Evolutionary conservation across 2,797 vertebrate species (phyloP).

Genomic region (Salmo trutta): DNA sequence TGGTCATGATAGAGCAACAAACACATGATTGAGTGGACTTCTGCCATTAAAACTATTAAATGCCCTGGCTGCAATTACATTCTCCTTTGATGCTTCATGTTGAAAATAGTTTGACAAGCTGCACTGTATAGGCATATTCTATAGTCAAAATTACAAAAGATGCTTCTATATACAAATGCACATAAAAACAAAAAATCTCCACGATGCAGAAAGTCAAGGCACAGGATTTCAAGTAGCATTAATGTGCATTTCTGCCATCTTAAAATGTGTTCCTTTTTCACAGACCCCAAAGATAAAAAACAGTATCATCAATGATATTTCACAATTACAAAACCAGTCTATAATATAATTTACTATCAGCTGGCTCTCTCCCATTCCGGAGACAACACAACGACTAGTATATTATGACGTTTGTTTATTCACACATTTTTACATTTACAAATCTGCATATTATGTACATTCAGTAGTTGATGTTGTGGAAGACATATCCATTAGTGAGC

Average conservation of each 20-base stretch:
- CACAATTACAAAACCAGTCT: background rate
- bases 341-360: background rate
- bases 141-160: too few species aligned
- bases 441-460: conserved; percentile 70
- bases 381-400: background rate
- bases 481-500: conserved; percentile 61
- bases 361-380: background rate
- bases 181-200: too few species aligned
- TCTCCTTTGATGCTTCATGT: background rate
- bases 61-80: background rate
- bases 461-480: conserved; percentile 72
- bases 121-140: too few species aligned
- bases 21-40: conserved; percentile 1
- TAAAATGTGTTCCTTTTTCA: background rate
- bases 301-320: background rate
- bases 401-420: conserved; percentile 59
- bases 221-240: background rate
- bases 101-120: background rate
- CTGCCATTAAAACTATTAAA: background rate
- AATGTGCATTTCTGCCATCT: background rate
- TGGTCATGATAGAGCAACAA: background rate
- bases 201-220: too few species aligned
- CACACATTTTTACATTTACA: conserved; percentile 62
- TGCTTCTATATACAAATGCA: too few species aligned
- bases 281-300: too few species aligned